These are phyloP conservation scores for Neodiprion pinetum DNA, from an alignment of 1,140 invertebrate species.

Conservation along the genomic window DNA sequence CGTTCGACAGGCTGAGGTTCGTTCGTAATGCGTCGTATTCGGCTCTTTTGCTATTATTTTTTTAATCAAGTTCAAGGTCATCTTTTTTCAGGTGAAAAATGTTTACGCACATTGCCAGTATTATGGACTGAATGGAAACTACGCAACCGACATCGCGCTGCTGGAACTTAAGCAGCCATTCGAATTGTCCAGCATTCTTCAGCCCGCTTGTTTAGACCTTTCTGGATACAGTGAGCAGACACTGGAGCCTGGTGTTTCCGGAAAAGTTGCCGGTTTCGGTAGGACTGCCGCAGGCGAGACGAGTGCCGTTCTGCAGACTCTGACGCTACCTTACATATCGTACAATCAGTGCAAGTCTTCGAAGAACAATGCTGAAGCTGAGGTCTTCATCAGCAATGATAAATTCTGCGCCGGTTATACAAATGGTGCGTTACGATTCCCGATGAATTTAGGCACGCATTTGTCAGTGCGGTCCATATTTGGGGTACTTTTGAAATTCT, in stretches of 20 bases:
- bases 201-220: slow-evolving; percentile 52
- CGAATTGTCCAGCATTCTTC: slow-evolving; percentile 39
- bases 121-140: slow-evolving; percentile 48
- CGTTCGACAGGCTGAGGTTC: slow-evolving; percentile 41
- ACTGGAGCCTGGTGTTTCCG: slow-evolving; percentile 39
- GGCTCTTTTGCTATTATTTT: neutral
- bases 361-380: slow-evolving; percentile 26
- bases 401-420: slow-evolving; percentile 58
- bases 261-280: slow-evolving; percentile 57
- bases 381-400: slow-evolving; percentile 46
- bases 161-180: slow-evolving; percentile 44
- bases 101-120: slow-evolving; percentile 49
- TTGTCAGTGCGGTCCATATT: no score
- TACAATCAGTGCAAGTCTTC: slow-evolving; percentile 36
- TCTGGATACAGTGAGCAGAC: slow-evolving; percentile 9
- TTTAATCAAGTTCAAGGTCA: no score
- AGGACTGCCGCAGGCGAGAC: slow-evolving; percentile 40
- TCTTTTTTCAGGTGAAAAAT: slow-evolving; percentile 47
- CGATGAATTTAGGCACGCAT: no score
- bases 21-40: neutral
- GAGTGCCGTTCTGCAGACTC: slow-evolving; percentile 45
- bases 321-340: slow-evolving; percentile 50
- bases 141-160: slow-evolving; percentile 51
- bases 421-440: slow-evolving; percentile 45
- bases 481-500: no score